A percentile compares a stretch with the other conserved stretches of the same genome.
Evolutionary conservation across 2,797 vertebrate species (phyloP).

Genomic region (Gila robusta): DNA sequence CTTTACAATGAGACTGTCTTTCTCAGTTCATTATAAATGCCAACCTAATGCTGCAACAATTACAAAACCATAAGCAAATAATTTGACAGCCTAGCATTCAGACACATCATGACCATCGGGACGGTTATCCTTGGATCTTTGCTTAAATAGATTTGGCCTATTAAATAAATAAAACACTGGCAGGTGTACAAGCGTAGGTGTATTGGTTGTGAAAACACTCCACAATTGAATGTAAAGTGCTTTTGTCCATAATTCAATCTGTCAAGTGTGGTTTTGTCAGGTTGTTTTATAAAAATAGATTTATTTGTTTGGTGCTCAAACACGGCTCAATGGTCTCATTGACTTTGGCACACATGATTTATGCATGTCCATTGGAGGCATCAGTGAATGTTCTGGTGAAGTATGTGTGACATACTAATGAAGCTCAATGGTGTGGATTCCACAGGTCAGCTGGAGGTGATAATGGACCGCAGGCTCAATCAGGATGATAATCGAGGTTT

Average conservation of each 20-base stretch:
- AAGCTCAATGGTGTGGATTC: constrained; percentile 47
- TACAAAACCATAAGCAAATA: neutral
- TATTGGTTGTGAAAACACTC: constrained; percentile 1
- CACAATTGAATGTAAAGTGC: neutral
- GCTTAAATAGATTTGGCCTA: neutral
- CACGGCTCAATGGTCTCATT: constrained; percentile 10
- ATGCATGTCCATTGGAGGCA: neutral
- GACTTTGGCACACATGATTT: neutral
- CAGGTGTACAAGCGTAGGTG: neutral
- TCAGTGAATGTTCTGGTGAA: constrained; percentile 6
- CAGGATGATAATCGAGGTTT: constrained; percentile 96
- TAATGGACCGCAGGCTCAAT: constrained; percentile 92
- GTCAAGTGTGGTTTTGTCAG: constrained; percentile 15
- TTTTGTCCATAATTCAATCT: constrained; percentile 6
- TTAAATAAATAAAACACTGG: neutral
- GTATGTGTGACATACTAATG: neutral
- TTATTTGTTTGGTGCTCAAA: constrained; percentile 1
- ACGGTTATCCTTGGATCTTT: neutral
- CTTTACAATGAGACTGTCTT: neutral
- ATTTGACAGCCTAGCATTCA: neutral
- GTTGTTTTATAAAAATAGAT: neutral
- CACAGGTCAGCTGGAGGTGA: constrained; percentile 90
- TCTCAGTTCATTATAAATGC: neutral
- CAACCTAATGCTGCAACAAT: neutral
- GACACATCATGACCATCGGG: neutral